Percentiles rank a stretch among this genome's conserved stretches.
Evolutionary conservation across 2,888 invertebrate genomes (phyloP).

Genomic region (Yponomeuta evonymella): DNA sequence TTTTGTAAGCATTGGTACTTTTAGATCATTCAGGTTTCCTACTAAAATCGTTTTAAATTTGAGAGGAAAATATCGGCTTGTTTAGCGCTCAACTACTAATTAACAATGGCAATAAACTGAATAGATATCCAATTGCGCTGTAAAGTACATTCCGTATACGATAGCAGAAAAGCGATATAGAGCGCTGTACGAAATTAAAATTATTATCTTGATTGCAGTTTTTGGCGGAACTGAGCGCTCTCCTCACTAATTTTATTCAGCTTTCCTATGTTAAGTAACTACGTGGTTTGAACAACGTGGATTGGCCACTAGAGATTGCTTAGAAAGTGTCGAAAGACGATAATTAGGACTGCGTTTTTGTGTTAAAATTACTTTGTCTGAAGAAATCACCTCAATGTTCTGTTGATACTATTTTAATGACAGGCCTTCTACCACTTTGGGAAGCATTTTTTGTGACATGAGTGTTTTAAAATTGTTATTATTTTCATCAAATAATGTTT

Average conservation of each 20-base stretch:
- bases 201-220: constrained; percentile 63
- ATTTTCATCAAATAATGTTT: no score
- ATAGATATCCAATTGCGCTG: constrained; percentile 9
- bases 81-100: background rate
- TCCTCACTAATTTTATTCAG: constrained; percentile 17
- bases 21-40: background rate
- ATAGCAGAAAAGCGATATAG: constrained; percentile 16
- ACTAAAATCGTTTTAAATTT: background rate
- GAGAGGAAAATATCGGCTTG: background rate
- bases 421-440: background rate
- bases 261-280: constrained; percentile 8
- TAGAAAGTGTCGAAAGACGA: background rate
- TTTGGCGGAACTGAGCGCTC: constrained; percentile 28
- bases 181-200: constrained; percentile 51
- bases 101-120: background rate
- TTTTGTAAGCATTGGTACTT: background rate
- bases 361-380: background rate
- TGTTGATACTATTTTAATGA: background rate
- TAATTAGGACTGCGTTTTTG: background rate
- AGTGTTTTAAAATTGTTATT: no score
- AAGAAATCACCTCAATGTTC: background rate
- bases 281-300: background rate
- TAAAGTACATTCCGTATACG: constrained; percentile 15
- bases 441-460: no score
- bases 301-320: constrained; percentile 14